These are phyloP conservation scores for Heliopora coerulea DNA, from an alignment of 92 coral and sea anemone genomes.

Conservation along the genomic window DNA sequence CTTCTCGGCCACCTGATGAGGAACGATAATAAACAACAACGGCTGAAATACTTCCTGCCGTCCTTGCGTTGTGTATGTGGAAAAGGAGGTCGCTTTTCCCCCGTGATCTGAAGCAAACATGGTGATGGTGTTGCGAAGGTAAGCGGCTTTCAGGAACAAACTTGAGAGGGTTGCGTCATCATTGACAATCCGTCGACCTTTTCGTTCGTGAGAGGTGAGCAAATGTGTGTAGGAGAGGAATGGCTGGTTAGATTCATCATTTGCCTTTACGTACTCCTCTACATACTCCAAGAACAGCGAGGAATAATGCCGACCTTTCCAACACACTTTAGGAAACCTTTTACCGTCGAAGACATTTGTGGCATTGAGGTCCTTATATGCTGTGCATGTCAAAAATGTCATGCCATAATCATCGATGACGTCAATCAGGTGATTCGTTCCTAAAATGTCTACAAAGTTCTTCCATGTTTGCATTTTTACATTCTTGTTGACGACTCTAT, in stretches of 20 bases:
- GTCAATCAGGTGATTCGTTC: constrained; percentile 26
- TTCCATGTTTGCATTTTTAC: constrained; percentile 8
- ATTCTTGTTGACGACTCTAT: background rate
- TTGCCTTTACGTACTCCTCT: constrained; percentile 53
- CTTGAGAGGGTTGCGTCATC: constrained; percentile 23
- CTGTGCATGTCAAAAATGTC: constrained; percentile 67
- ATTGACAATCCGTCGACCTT: constrained; percentile 69
- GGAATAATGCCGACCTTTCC: constrained; percentile 66
- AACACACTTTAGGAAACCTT: constrained; percentile 49
- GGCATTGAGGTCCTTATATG: constrained; percentile 47
- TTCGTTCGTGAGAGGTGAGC: constrained; percentile 77
- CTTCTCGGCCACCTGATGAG: constrained; percentile 63
- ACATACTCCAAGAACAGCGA: constrained; percentile 67
- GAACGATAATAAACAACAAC: constrained; percentile 80
- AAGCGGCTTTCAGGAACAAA: constrained; percentile 18
- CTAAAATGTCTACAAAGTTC: constrained; percentile 35
- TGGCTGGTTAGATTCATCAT: constrained; percentile 53
- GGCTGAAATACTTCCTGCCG: constrained; percentile 68
- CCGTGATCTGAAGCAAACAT: constrained; percentile 37
- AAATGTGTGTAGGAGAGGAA: constrained; percentile 78
- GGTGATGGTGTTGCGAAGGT: constrained; percentile 28
- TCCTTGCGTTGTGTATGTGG: constrained; percentile 14
- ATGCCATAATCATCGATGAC: constrained; percentile 71
- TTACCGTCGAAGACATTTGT: constrained; percentile 65
- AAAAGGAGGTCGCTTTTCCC: constrained; percentile 5